Evolutionary conservation across 1,140 invertebrate genomes (phyloP).

Genomic region (Venustaconcha ellipsiformis): DNA sequence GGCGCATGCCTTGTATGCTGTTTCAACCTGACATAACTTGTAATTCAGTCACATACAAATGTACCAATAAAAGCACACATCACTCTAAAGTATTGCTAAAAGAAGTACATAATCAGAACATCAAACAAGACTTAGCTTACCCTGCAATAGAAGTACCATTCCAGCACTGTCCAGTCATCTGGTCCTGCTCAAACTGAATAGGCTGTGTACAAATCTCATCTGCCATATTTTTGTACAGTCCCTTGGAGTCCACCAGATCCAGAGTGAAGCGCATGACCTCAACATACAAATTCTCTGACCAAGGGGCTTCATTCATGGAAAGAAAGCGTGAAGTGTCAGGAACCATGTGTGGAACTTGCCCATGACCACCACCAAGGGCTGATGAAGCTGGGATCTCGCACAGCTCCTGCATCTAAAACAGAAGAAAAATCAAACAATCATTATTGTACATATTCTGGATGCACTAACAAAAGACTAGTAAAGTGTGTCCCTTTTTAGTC

Average conservation of each 20-base stretch:
- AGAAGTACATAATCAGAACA: too few relatives aligned
- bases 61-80: too few relatives aligned
- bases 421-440: too few relatives aligned
- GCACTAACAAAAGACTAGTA: too few relatives aligned
- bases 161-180: conserved; percentile 23
- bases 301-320: too few relatives aligned
- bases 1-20: too few relatives aligned
- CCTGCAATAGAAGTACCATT: conserved; percentile 24
- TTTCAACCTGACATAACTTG: too few relatives aligned
- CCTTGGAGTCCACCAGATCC: conserved; percentile 28
- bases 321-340: too few relatives aligned
- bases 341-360: conserved; percentile 9
- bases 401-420: conserved; percentile 22
- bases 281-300: background rate
- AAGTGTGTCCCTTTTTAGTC: too few relatives aligned
- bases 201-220: conserved; percentile 26
- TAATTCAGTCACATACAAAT: too few relatives aligned
- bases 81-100: too few relatives aligned
- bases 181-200: conserved; percentile 25
- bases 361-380: background rate
- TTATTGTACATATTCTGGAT: too few relatives aligned
- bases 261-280: conserved; percentile 26
- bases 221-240: conserved; percentile 24
- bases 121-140: conserved; percentile 9
- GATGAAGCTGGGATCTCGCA: conserved; percentile 15